phyloP scores from a whole-genome alignment of 2,113 vertebrate species.

The Dasypus novemcinctus region DNA sequence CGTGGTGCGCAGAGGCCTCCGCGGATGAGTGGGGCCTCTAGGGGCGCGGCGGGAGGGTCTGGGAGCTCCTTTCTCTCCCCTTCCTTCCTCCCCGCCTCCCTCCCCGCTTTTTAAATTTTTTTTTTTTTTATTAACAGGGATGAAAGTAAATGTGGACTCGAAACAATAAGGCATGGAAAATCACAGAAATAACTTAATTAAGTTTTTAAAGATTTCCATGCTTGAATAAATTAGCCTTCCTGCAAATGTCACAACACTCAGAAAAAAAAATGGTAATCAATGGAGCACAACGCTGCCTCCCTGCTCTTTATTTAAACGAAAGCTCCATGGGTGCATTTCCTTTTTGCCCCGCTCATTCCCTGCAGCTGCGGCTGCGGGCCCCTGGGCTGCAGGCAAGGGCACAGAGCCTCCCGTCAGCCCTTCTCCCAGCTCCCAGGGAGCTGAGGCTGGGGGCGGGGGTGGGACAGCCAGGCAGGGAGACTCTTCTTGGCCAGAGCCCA shows the following conservation, averaged over 20 bases:
- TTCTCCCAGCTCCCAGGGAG: neutral
- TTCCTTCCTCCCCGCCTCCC: neutral
- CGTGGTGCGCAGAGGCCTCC: neutral
- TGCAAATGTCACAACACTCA: constrained; percentile 90
- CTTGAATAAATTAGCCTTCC: constrained; percentile 89
- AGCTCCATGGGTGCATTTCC: constrained; percentile 64
- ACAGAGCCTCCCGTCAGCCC: constrained; percentile 7
- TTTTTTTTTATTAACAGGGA: constrained; percentile 81
- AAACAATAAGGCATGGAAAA: constrained; percentile 88
- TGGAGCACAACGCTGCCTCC: constrained; percentile 81
- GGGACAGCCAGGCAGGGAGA: neutral
- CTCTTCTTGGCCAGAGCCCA: neutral
- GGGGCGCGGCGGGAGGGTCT: neutral
- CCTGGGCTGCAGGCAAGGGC: constrained; percentile 31
- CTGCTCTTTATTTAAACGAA: constrained; percentile 82
- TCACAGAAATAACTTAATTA: constrained; percentile 90
- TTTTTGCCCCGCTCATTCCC: neutral
- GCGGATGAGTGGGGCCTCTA: neutral
- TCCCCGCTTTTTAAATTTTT: constrained; percentile 44
- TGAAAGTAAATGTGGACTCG: constrained; percentile 84
- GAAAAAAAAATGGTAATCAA: constrained; percentile 84
- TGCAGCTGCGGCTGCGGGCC: constrained; percentile 43
- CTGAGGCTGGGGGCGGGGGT: neutral
- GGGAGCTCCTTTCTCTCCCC: constrained; percentile 39
- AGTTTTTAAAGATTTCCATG: constrained; percentile 91